Evolutionary conservation across 1,140 invertebrate genomes (phyloP).

Genomic region (Alviniconcha marisindica): DNA sequence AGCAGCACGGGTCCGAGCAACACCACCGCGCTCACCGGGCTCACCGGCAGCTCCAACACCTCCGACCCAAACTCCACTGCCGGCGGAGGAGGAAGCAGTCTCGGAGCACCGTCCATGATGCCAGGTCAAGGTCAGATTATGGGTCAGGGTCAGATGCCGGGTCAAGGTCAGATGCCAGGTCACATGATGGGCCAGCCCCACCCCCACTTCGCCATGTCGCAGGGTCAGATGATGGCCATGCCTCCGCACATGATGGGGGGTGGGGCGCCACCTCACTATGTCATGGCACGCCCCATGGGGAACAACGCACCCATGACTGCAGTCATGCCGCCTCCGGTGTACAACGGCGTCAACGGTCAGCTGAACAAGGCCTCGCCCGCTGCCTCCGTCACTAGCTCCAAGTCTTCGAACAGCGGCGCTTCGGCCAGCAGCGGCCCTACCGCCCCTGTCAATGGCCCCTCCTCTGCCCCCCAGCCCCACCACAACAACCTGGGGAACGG

Average conservation of each 20-base stretch:
- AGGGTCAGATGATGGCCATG: conserved; percentile 19
- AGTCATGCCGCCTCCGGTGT: background rate
- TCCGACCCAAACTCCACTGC: conserved; percentile 56
- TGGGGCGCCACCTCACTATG: background rate
- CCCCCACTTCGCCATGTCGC: conserved; percentile 33
- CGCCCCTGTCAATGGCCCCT: conserved; percentile 54
- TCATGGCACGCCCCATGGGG: background rate
- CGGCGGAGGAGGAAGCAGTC: conserved; percentile 38
- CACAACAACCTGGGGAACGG: conserved; percentile 15
- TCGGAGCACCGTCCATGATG: background rate
- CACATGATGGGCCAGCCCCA: conserved; percentile 43
- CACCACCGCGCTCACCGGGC: conserved; percentile 78
- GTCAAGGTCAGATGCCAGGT: background rate
- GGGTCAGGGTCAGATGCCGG: conserved; percentile 30
- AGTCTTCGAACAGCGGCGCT: conserved; percentile 61
- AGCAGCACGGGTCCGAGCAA: conserved; percentile 80
- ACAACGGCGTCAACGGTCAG: conserved; percentile 37
- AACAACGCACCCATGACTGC: background rate
- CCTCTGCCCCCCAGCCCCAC: conserved; percentile 60
- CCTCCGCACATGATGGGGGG: conserved; percentile 25
- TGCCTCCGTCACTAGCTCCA: conserved; percentile 62
- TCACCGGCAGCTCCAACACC: conserved; percentile 70
- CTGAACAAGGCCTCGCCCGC: conserved; percentile 66
- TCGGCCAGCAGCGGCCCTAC: conserved; percentile 45
- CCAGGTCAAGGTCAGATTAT: conserved; percentile 9